Evolutionary conservation across 1,140 invertebrate genomes (phyloP).

Genomic region (Neodiprion pinetum): DNA sequence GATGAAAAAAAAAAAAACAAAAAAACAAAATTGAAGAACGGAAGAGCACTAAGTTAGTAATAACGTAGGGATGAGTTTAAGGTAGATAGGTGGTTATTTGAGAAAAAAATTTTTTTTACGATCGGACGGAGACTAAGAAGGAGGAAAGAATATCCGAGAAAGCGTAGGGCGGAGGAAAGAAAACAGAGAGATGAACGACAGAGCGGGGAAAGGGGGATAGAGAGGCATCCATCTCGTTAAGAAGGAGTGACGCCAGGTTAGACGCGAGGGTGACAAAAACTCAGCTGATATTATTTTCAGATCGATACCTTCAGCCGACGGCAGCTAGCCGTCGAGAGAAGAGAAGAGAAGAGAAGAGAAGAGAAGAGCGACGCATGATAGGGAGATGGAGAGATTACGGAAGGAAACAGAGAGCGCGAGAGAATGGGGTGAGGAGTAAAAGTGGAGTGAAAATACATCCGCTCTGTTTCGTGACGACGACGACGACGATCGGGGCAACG

Average conservation of each 20-base stretch:
- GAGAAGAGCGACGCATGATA: not conserved
- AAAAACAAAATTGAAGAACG: not conserved
- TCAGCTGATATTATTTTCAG: not conserved
- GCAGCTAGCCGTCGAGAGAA: not conserved
- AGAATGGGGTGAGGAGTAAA: not conserved
- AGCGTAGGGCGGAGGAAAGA: constrained; percentile 11
- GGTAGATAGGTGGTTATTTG: not conserved
- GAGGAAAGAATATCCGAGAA: not conserved
- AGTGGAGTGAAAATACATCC: not conserved
- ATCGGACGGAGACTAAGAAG: not conserved
- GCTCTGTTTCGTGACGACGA: too few relatives aligned
- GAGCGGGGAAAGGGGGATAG: not conserved
- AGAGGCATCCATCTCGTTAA: not conserved
- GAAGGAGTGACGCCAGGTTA: not conserved
- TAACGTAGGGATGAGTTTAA: too few relatives aligned
- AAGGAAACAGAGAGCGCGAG: not conserved
- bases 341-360: not conserved
- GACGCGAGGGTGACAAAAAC: not conserved
- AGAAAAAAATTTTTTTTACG: too few relatives aligned
- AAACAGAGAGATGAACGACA: constrained; percentile 19
- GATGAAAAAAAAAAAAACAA: not conserved
- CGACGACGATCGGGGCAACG: not conserved
- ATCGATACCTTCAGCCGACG: not conserved
- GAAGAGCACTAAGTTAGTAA: not conserved
- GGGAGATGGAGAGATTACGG: not conserved